Evolutionary conservation across 2,888 invertebrate genomes (phyloP), one percentile per base, ranked within the genome.

Genomic region (Machimus atricapillus): DNA sequence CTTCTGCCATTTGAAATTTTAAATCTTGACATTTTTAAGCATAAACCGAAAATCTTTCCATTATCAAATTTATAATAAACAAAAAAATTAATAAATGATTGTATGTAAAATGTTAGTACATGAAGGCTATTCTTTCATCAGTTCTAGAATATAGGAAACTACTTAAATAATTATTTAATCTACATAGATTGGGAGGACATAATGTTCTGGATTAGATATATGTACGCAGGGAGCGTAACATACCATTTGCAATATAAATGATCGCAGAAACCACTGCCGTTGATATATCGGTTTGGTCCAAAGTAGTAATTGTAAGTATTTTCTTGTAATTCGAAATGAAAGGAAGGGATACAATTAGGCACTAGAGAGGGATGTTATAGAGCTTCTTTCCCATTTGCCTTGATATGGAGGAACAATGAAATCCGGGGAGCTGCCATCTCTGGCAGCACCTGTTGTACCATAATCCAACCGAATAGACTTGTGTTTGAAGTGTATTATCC

Each of bases 401-500:
- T 5, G 52, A 52, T 52, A 52, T 0, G 52, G n/a, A n/a, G n/a
- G 52, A 52, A 52, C 52, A 52, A 52, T 52, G 6, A 52, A 52
- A 52, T 52, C n/a, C 52, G 7, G n/a, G 16, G 19, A n/a, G n/a
- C 52, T n/a, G 52, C 52, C 66, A 66, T 23, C 12, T 27, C 66
- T 12, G 9, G 8, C 66, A 66, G 76, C 79, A 79, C 79, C 79
- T 79, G 79, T 79, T 79, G 79, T 79, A 58, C 23, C 6, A 52
- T 31, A 19, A 31, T 37, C 73, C 37, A 73, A 73, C 16, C 58
- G 31, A 86, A 86, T 19, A 58, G 37, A 37, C 43, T 40, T 78
- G 77, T 46, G 77, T 52, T 77, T 77, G 78, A 86, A 86, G 73
- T 74, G 52, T 87, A 77, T 74, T 83, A 83, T 87, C 87, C 58